Conservation (phyloP, 2,888 invertebrate species). For the Lasioglossum calceatum region DNA sequence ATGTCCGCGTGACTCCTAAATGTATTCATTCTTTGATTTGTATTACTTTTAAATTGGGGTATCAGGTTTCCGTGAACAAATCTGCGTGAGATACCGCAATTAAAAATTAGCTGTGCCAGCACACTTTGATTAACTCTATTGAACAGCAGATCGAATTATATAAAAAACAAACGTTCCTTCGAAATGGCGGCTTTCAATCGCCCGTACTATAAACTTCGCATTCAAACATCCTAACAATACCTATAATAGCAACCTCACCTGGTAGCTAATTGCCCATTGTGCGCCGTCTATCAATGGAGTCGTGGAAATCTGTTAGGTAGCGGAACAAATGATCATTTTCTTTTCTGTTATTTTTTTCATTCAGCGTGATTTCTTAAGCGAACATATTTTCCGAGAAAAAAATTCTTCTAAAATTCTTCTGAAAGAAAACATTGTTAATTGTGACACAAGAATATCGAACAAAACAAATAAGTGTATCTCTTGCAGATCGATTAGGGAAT, state of each 20-base stretch:
- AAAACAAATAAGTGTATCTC: background rate
- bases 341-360: background rate
- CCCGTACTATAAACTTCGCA: background rate
- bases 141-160: background rate
- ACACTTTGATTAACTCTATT: background rate
- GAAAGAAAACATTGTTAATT: background rate
- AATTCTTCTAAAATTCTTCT: background rate
- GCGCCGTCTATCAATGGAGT: constrained; percentile 2
- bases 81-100: background rate
- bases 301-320: background rate
- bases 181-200: background rate
- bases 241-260: background rate
- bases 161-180: background rate
- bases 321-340: background rate
- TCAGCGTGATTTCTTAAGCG: background rate
- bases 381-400: background rate
- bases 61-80: background rate
- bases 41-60: background rate
- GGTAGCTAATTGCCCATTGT: background rate
- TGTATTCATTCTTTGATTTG: background rate
- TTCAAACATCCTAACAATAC: constrained; percentile 2
- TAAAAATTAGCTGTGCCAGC: background rate
- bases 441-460: background rate
- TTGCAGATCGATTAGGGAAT: background rate
- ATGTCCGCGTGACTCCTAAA: background rate